These are phyloP conservation scores for Oligia strigilis DNA, from an alignment of 2,888 invertebrate genomes.

Conservation along the genomic window DNA sequence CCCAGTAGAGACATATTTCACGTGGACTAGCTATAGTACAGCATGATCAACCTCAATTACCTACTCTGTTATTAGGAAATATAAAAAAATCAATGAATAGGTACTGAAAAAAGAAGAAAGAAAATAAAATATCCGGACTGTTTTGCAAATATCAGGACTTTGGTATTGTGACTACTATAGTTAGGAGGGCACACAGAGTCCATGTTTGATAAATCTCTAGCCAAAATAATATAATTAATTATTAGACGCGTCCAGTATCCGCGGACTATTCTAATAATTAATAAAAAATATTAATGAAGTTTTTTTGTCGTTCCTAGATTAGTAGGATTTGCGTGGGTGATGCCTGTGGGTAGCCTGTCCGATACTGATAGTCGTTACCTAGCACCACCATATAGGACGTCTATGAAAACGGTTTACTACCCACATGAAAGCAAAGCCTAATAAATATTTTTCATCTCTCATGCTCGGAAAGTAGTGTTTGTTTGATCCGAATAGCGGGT, in stretches of 20 bases:
- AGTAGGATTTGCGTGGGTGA: slow-evolving; percentile 44
- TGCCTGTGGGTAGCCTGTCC: slow-evolving; percentile 42
- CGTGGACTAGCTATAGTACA: background rate
- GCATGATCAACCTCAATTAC: background rate
- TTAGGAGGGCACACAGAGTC: no score
- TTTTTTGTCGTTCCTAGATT: slow-evolving; percentile 47
- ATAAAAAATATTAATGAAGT: slow-evolving; percentile 20
- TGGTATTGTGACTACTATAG: no score
- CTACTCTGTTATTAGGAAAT: background rate
- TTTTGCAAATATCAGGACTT: background rate
- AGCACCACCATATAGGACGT: slow-evolving; percentile 21
- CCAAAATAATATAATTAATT: background rate
- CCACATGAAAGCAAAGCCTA: slow-evolving; percentile 20
- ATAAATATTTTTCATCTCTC: no score
- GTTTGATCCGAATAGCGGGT: no score
- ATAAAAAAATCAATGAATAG: no score
- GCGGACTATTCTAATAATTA: slow-evolving; percentile 1
- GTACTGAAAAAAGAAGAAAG: no score
- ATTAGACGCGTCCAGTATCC: background rate
- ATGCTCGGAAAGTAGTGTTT: no score
- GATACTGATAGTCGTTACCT: slow-evolving; percentile 15
- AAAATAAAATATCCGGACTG: no score
- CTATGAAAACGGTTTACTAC: slow-evolving; percentile 37
- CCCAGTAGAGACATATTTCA: background rate
- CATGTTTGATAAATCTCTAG: background rate